Conservation (phyloP, 2,888 invertebrate species). For the Octonoba sinensis region DNA sequence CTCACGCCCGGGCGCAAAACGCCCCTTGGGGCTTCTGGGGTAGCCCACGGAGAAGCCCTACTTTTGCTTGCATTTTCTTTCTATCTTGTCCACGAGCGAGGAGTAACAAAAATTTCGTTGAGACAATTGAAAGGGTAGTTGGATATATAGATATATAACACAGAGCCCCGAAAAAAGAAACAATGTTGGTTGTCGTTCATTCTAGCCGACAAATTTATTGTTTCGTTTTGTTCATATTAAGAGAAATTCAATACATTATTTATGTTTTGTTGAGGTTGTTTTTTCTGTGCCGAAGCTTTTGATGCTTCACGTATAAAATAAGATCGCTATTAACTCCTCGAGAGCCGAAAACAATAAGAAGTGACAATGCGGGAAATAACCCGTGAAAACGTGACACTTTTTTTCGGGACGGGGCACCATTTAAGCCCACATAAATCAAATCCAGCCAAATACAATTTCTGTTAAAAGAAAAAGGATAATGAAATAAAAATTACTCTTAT, state of each 20-base stretch:
- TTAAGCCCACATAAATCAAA: no score
- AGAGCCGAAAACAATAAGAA: neutral
- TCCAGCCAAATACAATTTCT: no score
- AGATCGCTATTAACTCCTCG: neutral
- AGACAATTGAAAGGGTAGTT: constrained; percentile 51
- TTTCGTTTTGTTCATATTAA: constrained; percentile 41
- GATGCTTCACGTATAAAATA: neutral
- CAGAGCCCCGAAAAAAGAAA: neutral
- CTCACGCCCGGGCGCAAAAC: constrained; percentile 54
- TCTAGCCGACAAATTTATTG: constrained; percentile 22
- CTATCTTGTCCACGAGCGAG: constrained; percentile 2
- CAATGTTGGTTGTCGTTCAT: neutral
- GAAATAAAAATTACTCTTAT: no score
- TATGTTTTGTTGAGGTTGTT: neutral
- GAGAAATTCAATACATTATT: neutral
- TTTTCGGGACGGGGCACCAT: no score
- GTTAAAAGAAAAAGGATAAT: no score
- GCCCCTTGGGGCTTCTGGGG: constrained; percentile 36
- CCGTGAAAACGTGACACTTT: no score
- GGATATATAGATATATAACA: neutral
- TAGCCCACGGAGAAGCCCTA: neutral
- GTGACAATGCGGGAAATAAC: neutral
- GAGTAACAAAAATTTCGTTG: constrained; percentile 11
- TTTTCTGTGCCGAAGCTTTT: neutral
- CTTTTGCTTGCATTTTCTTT: constrained; percentile 21